A percentile compares a stretch with the other conserved stretches of the same genome.
Evolutionary conservation across 1,140 invertebrate species (phyloP).

Genomic region (Zaprionus lachaisei): DNA sequence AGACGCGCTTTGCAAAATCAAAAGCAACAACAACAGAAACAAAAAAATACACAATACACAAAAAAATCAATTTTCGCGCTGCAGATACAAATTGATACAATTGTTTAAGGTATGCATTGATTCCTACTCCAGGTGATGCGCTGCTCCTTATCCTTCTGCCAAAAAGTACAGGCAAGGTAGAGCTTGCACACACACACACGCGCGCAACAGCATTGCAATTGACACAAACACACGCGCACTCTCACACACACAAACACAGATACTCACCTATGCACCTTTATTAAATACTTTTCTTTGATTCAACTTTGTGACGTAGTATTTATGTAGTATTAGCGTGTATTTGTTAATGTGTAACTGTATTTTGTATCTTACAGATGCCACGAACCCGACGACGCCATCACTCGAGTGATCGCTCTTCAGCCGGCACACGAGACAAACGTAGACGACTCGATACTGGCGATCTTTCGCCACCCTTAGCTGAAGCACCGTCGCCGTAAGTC

Average conservation of each 20-base stretch:
- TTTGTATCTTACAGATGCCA: slow-evolving; percentile 88
- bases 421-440: slow-evolving; percentile 86
- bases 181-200: slow-evolving; percentile 42
- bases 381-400: slow-evolving; percentile 91
- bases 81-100: slow-evolving; percentile 30
- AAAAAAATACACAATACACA: slow-evolving; percentile 51
- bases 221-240: slow-evolving; percentile 11
- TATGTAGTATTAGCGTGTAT: slow-evolving; percentile 1
- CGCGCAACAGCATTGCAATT: slow-evolving; percentile 46
- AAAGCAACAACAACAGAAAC: slow-evolving; percentile 52
- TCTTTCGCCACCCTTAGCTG: slow-evolving; percentile 71
- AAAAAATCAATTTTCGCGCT: slow-evolving; percentile 73
- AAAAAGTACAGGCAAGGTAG: slow-evolving; percentile 39
- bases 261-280: slow-evolving; percentile 36
- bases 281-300: slow-evolving; percentile 26
- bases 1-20: slow-evolving; percentile 49
- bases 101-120: slow-evolving; percentile 58
- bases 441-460: slow-evolving; percentile 85
- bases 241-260: slow-evolving; percentile 8
- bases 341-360: slow-evolving; percentile 17
- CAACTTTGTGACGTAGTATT: slow-evolving; percentile 30
- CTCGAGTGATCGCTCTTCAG: slow-evolving; percentile 87
- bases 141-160: neutral
- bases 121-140: neutral
- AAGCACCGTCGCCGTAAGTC: slow-evolving; percentile 80